Base-by-base conservation (phyloP, 1,140 invertebrate species). In the Bombus confusus region DNA sequence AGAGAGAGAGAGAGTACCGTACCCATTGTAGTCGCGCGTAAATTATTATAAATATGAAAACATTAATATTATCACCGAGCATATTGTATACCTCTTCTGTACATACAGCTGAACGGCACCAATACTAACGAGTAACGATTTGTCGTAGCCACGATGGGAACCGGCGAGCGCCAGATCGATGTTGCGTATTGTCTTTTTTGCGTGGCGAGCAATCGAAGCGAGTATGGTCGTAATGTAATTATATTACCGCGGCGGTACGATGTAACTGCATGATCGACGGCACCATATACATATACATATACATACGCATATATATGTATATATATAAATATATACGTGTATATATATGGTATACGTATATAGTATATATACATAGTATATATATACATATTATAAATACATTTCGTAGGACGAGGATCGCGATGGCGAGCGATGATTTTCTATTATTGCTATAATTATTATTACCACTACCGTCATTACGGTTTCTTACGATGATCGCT, bases 31-130 rank as follows among this genome's bases (percentile, higher is more conserved):
- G 84, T 87, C 78, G 86, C 84, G 80, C 82, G 52, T 89, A 89
- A 90, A 89, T 89, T 87, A 90, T 89, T 92, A 91, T 89, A 88
- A 88, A 91, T 91, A 92, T 83, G 88, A 92, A 87, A 75, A 85
- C n/a, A 90, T 91, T 90, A 85, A 89, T 89, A 90, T 86, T 88
- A 85, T 86, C 47, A 52, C 47, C 82, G 87, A 86, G 64, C 86
- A 92, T 92, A 90, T 91, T 91, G 13, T 31, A 41, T 92, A 93
- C 89, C 90, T 93, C 91, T 92, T 92, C 91, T 93, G 92, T 93
- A 93, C 89, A 93, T 93, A 93, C 85, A 90, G 80, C 91, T 88
- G 83, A 90, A 80, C 79, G 86, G 85, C 85, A 88, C 92, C 85
- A 87, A 91, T 3, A 77, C 41, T 47, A 62, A 62, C 25, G 34